These are phyloP conservation scores for Drosophila nasuta DNA, from an alignment of 1,140 invertebrate genomes.

Conservation along the genomic window DNA sequence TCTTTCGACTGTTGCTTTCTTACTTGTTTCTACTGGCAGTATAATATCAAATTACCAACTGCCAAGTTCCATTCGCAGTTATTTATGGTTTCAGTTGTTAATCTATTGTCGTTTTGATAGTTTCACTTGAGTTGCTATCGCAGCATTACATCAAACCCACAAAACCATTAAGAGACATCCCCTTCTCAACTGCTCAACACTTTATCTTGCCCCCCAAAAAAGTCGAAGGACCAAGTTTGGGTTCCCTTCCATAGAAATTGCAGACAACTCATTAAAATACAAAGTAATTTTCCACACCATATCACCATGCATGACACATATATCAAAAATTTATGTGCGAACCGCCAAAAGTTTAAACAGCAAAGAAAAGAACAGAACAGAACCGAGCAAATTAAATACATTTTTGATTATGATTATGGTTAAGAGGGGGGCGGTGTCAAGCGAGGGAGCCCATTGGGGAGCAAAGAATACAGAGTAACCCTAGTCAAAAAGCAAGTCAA, in stretches of 20 bases:
- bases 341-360: constrained; percentile 69
- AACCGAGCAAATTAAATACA: constrained; percentile 73
- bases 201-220: constrained; percentile 3
- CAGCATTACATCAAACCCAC: constrained; percentile 7
- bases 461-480: constrained; percentile 17
- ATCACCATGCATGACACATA: constrained; percentile 64
- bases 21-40: not conserved
- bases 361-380: constrained; percentile 30
- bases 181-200: constrained; percentile 16
- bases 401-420: constrained; percentile 76
- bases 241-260: constrained; percentile 19
- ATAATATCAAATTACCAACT: constrained; percentile 1
- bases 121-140: constrained; percentile 21
- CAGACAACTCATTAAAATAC: constrained; percentile 76
- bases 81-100: constrained; percentile 37
- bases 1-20: too few relatives aligned
- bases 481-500: constrained; percentile 79
- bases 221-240: constrained; percentile 26
- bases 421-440: not conserved
- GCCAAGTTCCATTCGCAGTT: not conserved
- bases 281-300: constrained; percentile 83
- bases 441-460: not conserved
- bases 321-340: constrained; percentile 79
- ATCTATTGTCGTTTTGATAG: constrained; percentile 33
- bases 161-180: constrained; percentile 24